Evolutionary conservation across 2,888 invertebrate genomes (phyloP).

Genomic region (Nezara viridula): DNA sequence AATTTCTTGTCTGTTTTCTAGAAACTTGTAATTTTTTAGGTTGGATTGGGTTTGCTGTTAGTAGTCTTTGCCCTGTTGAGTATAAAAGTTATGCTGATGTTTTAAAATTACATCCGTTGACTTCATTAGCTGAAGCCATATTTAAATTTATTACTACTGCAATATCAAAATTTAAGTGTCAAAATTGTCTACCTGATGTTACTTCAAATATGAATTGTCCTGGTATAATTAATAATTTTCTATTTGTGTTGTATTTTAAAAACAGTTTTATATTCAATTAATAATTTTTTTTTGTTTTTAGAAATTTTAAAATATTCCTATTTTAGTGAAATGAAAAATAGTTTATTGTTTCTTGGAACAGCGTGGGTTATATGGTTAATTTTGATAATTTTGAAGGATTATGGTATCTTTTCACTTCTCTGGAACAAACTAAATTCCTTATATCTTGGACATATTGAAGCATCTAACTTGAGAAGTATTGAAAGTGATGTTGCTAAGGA

Average conservation of each 20-base stretch:
- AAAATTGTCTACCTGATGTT: background rate
- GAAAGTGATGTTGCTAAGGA: constrained; percentile 69
- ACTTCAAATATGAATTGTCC: background rate
- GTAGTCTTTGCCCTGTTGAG: background rate
- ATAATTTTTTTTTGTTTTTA: background rate
- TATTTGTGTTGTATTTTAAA: background rate
- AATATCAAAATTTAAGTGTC: background rate
- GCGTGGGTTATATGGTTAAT: constrained; percentile 64
- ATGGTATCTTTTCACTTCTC: constrained; percentile 61
- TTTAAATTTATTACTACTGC: constrained; percentile 27
- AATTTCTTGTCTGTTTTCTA: background rate
- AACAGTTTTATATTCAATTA: background rate
- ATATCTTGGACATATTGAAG: constrained; percentile 59
- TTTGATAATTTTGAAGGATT: constrained; percentile 63
- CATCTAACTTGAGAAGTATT: constrained; percentile 50
- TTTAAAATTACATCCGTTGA: constrained; percentile 9
- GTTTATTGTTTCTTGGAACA: constrained; percentile 64
- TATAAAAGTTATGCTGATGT: constrained; percentile 1
- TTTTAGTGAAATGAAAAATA: constrained; percentile 47
- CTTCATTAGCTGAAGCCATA: constrained; percentile 21
- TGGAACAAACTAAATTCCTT: constrained; percentile 59
- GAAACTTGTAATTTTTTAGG: background rate
- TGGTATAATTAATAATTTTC: background rate
- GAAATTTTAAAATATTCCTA: background rate
- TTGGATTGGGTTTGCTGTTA: constrained; percentile 1